Base-by-base conservation (phyloP, 1,140 invertebrate genomes). In the Riptortus pedestris region DNA sequence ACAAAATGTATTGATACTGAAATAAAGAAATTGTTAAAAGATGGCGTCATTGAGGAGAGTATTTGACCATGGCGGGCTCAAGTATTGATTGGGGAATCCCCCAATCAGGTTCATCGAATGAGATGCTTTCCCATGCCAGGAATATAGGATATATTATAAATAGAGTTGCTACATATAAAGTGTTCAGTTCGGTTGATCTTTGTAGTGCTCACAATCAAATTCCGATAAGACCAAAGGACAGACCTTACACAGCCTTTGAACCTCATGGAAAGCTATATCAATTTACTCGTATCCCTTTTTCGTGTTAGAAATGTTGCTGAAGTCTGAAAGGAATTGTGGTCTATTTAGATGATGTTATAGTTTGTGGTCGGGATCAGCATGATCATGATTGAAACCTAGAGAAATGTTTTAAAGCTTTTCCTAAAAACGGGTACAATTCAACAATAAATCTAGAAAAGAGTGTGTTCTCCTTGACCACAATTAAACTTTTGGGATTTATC, bases 201-300 rank as follows among this genome's bases (percentile, higher is more conserved):
- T 16, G 33, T 16, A 51, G 20, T 18, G 48, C 48, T n/a, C 18
- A 51, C 18, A 7, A 51, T 22, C 18, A 51, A 51, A 51, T 51
- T 51, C 48, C 48, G 7, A 51, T 51, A 38, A 11, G 14, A 33
- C n/a, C 33, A 9, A 24, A 61, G 33, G 59, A 38, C 28, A 29
- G 31, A 29, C 28, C 16, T 7, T 61, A 38, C 31, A 61, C 59
- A 31, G 59, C 59, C n/a, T 61, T 61, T 48, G 45, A 62, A 20
- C 38, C 60, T 9, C 9, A 14, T 9, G 60, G 60, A 11, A 51
- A 48, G n/a, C 60, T 62, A 24, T 62, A 62, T 22, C 18, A 62
- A 28, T 62, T 62, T 28, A 47, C 38, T 7, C 4, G 20, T 3
- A 45, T 62, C n/a, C 16, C 60, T 29, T 7, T 48, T 62, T 47